A percentile compares a stretch with the other conserved stretches of the same genome.
Conservation (phyloP, 1,140 invertebrate species). For the Orius insidiosus region DNA sequence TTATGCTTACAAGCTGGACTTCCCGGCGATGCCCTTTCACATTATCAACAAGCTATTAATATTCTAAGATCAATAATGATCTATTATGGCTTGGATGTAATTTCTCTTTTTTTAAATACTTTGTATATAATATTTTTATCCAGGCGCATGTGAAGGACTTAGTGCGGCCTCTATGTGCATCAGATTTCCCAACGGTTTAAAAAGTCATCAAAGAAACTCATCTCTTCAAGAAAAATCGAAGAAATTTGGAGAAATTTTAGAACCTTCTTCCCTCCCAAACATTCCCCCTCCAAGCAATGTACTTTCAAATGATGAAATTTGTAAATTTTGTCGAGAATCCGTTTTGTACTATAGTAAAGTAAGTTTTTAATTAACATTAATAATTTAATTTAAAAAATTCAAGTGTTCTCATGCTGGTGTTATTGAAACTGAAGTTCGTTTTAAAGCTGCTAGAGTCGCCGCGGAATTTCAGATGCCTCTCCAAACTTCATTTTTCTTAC, state of each 20-base stretch:
- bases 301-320: constrained; percentile 50
- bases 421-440: constrained; percentile 84
- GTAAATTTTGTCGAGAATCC: constrained; percentile 75
- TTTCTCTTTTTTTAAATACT: no score
- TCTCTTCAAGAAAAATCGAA: constrained; percentile 56
- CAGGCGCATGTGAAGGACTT: constrained; percentile 65
- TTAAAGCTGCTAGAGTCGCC: constrained; percentile 83
- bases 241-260: no score
- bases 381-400: no score
- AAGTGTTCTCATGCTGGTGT: constrained; percentile 77
- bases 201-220: constrained; percentile 60
- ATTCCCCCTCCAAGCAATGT: constrained; percentile 14
- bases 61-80: constrained; percentile 78
- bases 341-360: constrained; percentile 80
- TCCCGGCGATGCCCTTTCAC: constrained; percentile 59
- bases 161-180: constrained; percentile 74
- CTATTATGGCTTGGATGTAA: constrained; percentile 82
- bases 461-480: constrained; percentile 67
- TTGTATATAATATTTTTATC: no score
- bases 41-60: constrained; percentile 71
- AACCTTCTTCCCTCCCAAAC: no score
- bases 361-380: no score
- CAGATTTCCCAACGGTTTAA: constrained; percentile 63
- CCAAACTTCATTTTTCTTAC: constrained; percentile 78
- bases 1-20: constrained; percentile 77